Conservation (phyloP, 1,140 invertebrate species). For the Drosophila pseudoobscura region DNA sequence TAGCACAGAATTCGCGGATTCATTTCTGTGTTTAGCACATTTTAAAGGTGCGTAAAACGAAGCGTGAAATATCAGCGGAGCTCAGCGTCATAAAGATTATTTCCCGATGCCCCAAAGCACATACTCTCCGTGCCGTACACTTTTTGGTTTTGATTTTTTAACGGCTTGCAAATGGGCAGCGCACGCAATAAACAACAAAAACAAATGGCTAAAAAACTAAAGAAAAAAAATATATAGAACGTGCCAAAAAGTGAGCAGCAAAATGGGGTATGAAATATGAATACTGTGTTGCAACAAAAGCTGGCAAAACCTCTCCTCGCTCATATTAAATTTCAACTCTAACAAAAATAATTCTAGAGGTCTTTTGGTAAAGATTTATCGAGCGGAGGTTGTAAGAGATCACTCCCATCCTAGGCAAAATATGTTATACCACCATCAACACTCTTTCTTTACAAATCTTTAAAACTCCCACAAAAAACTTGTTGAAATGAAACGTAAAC, state of each 20-base stretch:
- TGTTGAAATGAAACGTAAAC: slow-evolving; percentile 38
- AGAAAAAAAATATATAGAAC: neutral
- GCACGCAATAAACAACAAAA: slow-evolving; percentile 35
- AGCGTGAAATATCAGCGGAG: slow-evolving; percentile 45
- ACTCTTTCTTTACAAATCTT: no score
- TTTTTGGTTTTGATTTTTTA: slow-evolving; percentile 30
- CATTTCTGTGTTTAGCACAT: slow-evolving; percentile 53
- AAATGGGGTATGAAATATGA: neutral
- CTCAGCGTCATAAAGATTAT: slow-evolving; percentile 44
- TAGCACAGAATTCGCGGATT: slow-evolving; percentile 54
- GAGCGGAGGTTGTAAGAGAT: no score
- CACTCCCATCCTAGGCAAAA: no score
- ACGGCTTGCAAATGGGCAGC: slow-evolving; percentile 48
- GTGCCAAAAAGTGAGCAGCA: neutral
- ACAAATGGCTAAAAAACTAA: neutral
- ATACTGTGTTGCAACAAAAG: neutral
- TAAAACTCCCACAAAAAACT: slow-evolving; percentile 13
- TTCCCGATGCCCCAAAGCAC: slow-evolving; percentile 1
- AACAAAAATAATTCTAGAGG: neutral
- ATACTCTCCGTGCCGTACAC: neutral
- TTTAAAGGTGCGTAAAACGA: slow-evolving; percentile 68
- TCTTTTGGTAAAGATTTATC: no score
- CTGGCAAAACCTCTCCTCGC: no score
- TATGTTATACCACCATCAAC: no score
- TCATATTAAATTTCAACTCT: no score